Percentiles rank a stretch among this genome's conserved stretches.
These are phyloP conservation scores for Zeugodacus cucurbitae DNA, from an alignment of 1,140 invertebrate genomes.

Conservation along the genomic window DNA sequence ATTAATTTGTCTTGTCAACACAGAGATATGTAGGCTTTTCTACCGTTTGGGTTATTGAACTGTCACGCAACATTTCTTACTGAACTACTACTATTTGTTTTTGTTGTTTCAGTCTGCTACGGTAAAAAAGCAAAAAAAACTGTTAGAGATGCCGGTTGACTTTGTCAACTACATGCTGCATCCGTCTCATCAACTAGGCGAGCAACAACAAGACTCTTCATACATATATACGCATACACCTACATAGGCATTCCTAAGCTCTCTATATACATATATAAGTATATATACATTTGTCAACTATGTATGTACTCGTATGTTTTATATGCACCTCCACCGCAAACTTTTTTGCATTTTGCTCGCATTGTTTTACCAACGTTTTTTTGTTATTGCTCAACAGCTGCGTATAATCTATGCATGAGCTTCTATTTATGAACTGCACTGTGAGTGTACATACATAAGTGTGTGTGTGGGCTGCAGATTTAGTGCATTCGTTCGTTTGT, in stretches of 20 bases:
- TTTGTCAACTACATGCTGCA: background rate
- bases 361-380: background rate
- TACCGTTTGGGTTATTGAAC: constrained; percentile 18
- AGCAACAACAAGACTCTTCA: background rate
- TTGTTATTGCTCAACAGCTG: constrained; percentile 24
- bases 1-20: background rate
- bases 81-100: background rate
- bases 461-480: background rate
- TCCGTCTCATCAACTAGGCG: background rate
- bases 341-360: background rate
- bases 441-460: background rate
- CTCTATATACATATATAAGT: background rate
- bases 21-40: background rate
- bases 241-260: background rate
- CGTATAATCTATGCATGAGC: background rate
- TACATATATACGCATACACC: background rate
- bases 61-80: background rate
- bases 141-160: background rate
- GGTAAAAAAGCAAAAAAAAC: background rate
- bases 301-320: background rate
- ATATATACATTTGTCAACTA: background rate
- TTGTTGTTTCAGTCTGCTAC: background rate
- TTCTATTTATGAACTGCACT: background rate
- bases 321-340: too few species aligned
- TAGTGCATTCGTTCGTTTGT: background rate